These are phyloP conservation scores for Pyrochroa serraticornis DNA, from an alignment of 2,888 invertebrate genomes.

Conservation along the genomic window DNA sequence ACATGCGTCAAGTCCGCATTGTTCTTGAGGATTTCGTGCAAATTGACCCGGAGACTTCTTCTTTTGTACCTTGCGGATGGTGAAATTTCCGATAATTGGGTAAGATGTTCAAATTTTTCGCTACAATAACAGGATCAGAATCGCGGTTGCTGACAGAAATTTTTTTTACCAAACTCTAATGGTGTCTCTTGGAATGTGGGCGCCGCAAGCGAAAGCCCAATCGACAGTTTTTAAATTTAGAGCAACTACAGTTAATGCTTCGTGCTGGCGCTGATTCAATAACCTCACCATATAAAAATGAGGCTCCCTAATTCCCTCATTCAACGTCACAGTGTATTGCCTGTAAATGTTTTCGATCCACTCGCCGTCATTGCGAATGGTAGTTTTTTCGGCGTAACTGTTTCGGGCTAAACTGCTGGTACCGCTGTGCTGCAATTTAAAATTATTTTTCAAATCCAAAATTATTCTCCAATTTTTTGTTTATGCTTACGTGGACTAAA, in stretches of 20 bases:
- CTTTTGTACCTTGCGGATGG: constrained; percentile 60
- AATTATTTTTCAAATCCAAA: not conserved
- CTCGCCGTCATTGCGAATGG: constrained; percentile 54
- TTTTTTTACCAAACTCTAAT: constrained; percentile 66
- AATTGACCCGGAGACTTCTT: constrained; percentile 63
- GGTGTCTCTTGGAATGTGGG: constrained; percentile 61
- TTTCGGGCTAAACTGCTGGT: constrained; percentile 44
- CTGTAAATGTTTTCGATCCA: constrained; percentile 61
- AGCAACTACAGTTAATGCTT: constrained; percentile 70
- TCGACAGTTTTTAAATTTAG: constrained; percentile 71
- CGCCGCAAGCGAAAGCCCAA: constrained; percentile 81
- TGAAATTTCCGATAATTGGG: constrained; percentile 62
- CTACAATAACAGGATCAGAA: constrained; percentile 50
- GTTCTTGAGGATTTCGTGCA: constrained; percentile 65
- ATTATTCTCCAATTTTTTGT: not conserved
- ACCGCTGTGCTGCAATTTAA: constrained; percentile 48
- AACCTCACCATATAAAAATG: constrained; percentile 68
- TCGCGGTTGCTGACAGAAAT: not conserved
- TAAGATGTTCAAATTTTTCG: constrained; percentile 64
- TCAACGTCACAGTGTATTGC: constrained; percentile 56
- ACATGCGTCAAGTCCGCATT: constrained; percentile 70
- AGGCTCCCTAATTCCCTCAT: constrained; percentile 46
- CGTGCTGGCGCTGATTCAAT: constrained; percentile 61
- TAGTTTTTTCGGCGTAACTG: constrained; percentile 50
- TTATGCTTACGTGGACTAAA: constrained; percentile 57